Percentiles rank a stretch among this genome's conserved stretches.
These are phyloP conservation scores for Megastigmus dorsalis DNA, from an alignment of 2,888 invertebrate genomes.

Conservation along the genomic window DNA sequence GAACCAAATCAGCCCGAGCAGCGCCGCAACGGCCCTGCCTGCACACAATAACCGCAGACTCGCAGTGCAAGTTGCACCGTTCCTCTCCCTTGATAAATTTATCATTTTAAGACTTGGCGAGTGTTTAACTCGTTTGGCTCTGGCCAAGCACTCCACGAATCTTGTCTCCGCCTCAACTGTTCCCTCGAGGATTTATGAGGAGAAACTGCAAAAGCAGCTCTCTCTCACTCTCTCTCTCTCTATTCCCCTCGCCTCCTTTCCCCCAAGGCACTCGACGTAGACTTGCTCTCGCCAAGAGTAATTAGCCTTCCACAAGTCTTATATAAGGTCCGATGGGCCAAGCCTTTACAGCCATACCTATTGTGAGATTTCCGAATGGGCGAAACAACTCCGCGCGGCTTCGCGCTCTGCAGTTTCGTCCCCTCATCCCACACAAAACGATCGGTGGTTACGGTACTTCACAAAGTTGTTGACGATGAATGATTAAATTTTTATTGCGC, in stretches of 20 bases:
- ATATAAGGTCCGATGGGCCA: neutral
- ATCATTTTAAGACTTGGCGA: constrained; percentile 52
- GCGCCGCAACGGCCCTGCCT: too few species aligned
- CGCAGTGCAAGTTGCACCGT: neutral
- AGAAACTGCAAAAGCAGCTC: constrained; percentile 20
- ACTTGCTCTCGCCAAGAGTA: constrained; percentile 19
- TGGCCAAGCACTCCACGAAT: constrained; percentile 31
- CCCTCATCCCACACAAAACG: too few species aligned
- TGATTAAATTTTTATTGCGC: too few species aligned
- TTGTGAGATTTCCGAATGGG: constrained; percentile 47
- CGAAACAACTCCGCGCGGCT: too few species aligned
- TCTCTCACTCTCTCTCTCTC: too few species aligned
- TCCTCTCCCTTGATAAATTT: constrained; percentile 42
- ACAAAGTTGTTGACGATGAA: too few species aligned
- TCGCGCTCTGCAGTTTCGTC: too few species aligned
- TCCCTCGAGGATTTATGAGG: constrained; percentile 41
- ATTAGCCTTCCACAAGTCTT: constrained; percentile 34
- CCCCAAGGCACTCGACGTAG: too few species aligned
- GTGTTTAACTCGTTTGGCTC: constrained; percentile 38
- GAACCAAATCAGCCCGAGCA: constrained; percentile 8
- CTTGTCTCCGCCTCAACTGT: constrained; percentile 36
- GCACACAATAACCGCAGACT: neutral
- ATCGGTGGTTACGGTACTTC: too few species aligned
- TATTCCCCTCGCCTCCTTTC: too few species aligned
- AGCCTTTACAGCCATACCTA: constrained; percentile 5